Evolutionary conservation across 2,113 vertebrate species (phyloP).

Genomic region (Limnothrissa miodon): DNA sequence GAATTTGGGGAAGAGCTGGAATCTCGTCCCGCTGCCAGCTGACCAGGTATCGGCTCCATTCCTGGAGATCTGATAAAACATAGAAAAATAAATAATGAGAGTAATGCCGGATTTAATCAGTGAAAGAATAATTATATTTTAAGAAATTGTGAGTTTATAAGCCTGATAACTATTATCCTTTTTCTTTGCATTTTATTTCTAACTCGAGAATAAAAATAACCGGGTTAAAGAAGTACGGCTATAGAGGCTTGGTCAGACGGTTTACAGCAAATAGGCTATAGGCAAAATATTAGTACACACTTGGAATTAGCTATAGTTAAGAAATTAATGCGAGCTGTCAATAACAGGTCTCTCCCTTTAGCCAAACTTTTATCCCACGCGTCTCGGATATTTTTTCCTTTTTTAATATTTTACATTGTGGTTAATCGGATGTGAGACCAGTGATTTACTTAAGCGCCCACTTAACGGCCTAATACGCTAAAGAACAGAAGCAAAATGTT

Average conservation of each 20-base stretch:
- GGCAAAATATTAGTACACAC: not conserved
- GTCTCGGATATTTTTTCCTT: not conserved
- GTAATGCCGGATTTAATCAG: not conserved
- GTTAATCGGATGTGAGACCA: slow-evolving; percentile 55
- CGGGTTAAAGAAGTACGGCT: too few species aligned
- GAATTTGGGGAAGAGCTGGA: slow-evolving; percentile 82
- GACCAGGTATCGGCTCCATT: slow-evolving; percentile 91
- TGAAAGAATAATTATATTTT: not conserved
- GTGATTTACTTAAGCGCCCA: slow-evolving; percentile 64
- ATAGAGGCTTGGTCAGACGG: too few species aligned
- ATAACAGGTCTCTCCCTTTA: not conserved
- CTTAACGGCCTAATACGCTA: slow-evolving; percentile 62
- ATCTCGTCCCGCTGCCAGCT: slow-evolving; percentile 85
- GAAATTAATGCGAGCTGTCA: not conserved
- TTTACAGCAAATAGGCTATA: not conserved
- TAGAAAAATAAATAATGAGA: not conserved
- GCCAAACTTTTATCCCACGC: not conserved
- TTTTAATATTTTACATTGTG: slow-evolving; percentile 23
- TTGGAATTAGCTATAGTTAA: not conserved
- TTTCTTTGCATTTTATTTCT: not conserved
- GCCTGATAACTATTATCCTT: not conserved
- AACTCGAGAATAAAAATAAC: not conserved
- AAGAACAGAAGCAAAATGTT: slow-evolving; percentile 67
- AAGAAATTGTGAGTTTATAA: not conserved
- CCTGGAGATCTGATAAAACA: slow-evolving; percentile 65